Base-by-base conservation (phyloP, 1,140 invertebrate species). In the Aphis gossypii region DNA sequence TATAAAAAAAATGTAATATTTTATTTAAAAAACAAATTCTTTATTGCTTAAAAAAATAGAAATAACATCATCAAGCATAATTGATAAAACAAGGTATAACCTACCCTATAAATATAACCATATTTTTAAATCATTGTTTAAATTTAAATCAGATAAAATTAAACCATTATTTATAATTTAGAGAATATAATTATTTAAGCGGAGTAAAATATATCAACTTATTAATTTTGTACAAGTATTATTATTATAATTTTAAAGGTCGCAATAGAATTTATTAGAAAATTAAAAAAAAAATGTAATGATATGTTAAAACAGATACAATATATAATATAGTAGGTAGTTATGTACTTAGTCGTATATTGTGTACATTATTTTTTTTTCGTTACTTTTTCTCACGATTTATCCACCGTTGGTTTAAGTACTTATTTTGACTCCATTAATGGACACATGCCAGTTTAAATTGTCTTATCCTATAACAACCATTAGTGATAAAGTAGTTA, bases 401-500 rank as follows among this genome's bases (percentile, higher is more conserved):
- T 38, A 4, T 38, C 38, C 21, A 84, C 7, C 9, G 41, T 84
- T 11, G 8, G 35, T 38, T 38, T 23, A 86, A 14, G 14, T 86
- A 25, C 11, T 86, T 44, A 44, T 30, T n/a, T 87, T 35, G 6
- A 87, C 44, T 87, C 18, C 44, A 25, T 48, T 87, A 87, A 87
- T n/a, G 86, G 44, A 51, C 18, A 48, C 14, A 30, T 35, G 86
- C 46, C 86, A 48, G 46, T 48, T 48, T 48, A 20, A 51, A 86
- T 86, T 86, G 25, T 30, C 38, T 46, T 41, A 30, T 87, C n/a
- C 18, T 9, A 54, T 23, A 20, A 38, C 87, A 35, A 21, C 48
- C 48, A 25, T 89, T 54, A 87, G 30, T 87, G 86, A 87, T 51
- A 51, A 86, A 86, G 38, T 38, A 46, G 84, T 86, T 86, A 46